Percentiles rank a stretch among this genome's conserved stretches.
Conservation (phyloP, 2,113 vertebrate genomes). For the Coptodon bakossiorum region DNA sequence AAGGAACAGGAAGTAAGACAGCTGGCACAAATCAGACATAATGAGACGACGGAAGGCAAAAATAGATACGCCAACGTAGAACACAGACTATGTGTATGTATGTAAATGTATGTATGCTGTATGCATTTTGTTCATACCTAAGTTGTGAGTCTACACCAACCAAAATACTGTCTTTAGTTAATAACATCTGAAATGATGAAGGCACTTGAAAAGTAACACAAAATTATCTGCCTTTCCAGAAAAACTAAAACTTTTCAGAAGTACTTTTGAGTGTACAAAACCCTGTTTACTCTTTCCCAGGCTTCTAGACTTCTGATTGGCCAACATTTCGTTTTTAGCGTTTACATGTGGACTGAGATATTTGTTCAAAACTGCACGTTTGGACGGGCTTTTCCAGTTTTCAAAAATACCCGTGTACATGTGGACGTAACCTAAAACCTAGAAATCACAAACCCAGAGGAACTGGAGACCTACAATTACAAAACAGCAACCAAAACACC, state of each 20-base stretch:
- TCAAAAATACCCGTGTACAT: neutral
- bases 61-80: neutral
- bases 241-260: neutral
- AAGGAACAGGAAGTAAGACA: neutral
- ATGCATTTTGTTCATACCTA: neutral
- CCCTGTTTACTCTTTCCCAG: neutral
- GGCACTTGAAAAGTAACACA: neutral
- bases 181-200: neutral
- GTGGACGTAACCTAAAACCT: neutral
- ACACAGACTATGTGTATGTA: too few relatives aligned
- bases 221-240: neutral
- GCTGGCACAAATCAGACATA: neutral
- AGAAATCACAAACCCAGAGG: neutral
- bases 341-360: neutral
- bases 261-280: neutral
- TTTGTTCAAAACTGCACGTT: neutral
- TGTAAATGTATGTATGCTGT: neutral
- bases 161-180: neutral
- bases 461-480: neutral
- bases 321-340: accelerated
- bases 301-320: neutral
- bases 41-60: neutral
- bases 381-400: neutral
- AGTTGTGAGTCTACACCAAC: neutral
- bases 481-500: neutral